These are phyloP conservation scores for Toxostoma redivivum DNA, from an alignment of 2,113 vertebrate species.

Conservation along the genomic window DNA sequence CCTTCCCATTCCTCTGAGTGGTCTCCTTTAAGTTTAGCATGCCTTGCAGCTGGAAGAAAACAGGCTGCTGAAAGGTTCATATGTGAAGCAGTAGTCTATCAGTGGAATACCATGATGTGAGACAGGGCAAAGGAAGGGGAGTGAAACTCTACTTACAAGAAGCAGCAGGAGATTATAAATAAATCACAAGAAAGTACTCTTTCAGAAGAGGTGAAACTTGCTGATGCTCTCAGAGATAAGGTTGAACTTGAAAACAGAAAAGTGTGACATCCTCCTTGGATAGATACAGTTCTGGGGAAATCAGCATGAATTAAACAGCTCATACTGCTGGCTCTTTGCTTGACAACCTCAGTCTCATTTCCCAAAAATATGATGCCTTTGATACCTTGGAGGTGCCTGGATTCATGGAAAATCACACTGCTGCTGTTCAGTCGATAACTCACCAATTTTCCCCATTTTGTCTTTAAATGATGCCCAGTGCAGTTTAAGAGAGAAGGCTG, in stretches of 20 bases:
- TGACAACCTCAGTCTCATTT: neutral
- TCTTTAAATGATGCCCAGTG: neutral
- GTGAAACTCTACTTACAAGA: neutral
- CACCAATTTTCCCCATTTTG: neutral
- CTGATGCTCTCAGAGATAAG: neutral
- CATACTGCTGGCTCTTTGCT: neutral
- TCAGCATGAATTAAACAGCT: neutral
- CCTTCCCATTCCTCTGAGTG: neutral
- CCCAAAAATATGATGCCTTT: neutral
- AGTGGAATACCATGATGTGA: neutral
- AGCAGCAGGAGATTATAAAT: neutral
- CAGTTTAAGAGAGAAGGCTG: neutral
- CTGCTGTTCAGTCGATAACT: neutral
- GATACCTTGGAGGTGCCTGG: neutral
- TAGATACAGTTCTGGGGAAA: neutral
- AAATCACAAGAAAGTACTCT: neutral
- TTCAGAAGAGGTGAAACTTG: conserved; percentile 1
- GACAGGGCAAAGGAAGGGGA: neutral
- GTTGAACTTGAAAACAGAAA: neutral
- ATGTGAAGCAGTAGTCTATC: neutral
- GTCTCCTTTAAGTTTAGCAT: neutral
- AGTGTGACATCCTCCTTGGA: neutral
- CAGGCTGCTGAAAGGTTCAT: neutral
- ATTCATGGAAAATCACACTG: neutral
- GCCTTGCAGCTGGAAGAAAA: neutral